Percentiles rank a stretch among this genome's conserved stretches.
These are phyloP conservation scores for Philopotamus ludificatus DNA, from an alignment of 1,140 invertebrate genomes.

Conservation along the genomic window DNA sequence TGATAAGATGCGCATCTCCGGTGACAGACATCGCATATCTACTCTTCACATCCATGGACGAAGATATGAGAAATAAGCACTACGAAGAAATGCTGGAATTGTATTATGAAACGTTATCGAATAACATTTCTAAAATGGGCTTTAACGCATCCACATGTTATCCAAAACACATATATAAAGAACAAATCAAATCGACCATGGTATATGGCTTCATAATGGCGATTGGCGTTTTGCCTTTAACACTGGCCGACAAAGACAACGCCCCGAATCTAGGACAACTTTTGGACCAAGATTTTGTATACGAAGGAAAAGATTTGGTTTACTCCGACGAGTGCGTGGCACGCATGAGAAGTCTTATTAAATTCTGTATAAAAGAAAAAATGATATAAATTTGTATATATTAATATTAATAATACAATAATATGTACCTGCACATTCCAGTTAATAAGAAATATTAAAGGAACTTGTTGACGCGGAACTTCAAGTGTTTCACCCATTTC, in stretches of 20 bases:
- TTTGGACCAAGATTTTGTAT: background rate
- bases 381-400: background rate
- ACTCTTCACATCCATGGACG: slow-evolving; percentile 48
- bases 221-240: background rate
- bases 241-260: background rate
- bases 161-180: background rate
- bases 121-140: background rate
- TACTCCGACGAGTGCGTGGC: background rate
- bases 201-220: background rate
- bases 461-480: too few relatives aligned
- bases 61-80: slow-evolving; percentile 43
- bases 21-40: slow-evolving; percentile 52
- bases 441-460: too few relatives aligned
- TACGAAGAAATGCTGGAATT: slow-evolving; percentile 47
- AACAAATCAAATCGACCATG: background rate
- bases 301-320: background rate
- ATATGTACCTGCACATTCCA: too few relatives aligned
- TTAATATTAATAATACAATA: too few relatives aligned
- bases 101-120: slow-evolving; percentile 43
- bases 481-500: too few relatives aligned
- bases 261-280: background rate
- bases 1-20: slow-evolving; percentile 48
- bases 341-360: background rate
- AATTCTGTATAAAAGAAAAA: background rate
- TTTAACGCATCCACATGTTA: background rate